Evolutionary conservation across 2,113 vertebrate species (phyloP), one percentile per base, ranked within the genome.

Genomic region (Notiomystis cincta): DNA sequence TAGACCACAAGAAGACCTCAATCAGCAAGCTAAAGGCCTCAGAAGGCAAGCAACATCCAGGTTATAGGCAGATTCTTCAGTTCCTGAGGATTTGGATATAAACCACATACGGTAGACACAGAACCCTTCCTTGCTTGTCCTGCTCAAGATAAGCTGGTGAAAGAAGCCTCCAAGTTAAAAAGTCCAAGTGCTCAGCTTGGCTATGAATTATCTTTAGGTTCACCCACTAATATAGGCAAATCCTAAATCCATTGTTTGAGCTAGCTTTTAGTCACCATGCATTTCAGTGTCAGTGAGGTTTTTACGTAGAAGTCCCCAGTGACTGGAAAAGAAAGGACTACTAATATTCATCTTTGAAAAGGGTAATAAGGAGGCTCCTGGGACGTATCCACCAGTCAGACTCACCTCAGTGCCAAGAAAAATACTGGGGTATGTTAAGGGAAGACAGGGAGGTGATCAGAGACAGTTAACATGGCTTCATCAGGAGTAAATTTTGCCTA

Each of bases 331-430:
- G n/a, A 66, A 11, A 2, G 17, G 13, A 45, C 15, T 56, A 35
- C 9, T 45, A 27, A 44, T 45, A 31, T 7, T 22, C 3, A 7
- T 50, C 53, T 72, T 77, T 31, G 7, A 57, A 57, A 65, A 56
- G 5, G 1, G 4, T 31, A 31, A 30, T 56, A 45, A 30, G 14
- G 6, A 64, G 7, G 1, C 2, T 31, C 4, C 50, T 76, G 21
- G 25, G 21, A 81, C 44, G 24, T 60, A 60, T 7, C 0, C 1
- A 47, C 0, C 23, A 45, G 19, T 37, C 23, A 72, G 57, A 24
- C 13, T 82, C 16, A 37, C 23, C 5, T 72, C 44, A 38, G 15
- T 48, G 17, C 5, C 33, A 19, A 11, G 12, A 38, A 31, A n/a
- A 19, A 50, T 56, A 17, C 42, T 66, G 30, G 5, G 38, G 18